Percentiles rank a stretch among this genome's conserved stretches.
Conservation (phyloP, 1,140 invertebrate species). For the Drosophila novamexicana region DNA sequence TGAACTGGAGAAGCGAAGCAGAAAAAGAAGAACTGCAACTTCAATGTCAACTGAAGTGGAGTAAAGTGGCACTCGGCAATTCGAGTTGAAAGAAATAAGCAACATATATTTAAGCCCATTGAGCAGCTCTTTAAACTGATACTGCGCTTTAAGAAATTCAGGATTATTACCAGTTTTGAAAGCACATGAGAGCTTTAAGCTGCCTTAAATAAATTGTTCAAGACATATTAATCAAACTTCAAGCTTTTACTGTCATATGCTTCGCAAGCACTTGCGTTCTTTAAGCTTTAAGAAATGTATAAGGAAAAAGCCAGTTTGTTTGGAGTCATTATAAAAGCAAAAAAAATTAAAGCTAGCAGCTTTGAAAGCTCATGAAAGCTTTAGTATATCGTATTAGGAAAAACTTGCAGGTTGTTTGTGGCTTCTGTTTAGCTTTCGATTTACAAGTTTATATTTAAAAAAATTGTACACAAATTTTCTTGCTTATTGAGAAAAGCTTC, state of each 20-base stretch:
- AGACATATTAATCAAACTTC: neutral
- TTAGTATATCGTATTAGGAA: neutral
- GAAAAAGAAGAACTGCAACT: constrained; percentile 33
- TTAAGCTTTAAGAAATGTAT: no score
- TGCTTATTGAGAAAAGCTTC: neutral
- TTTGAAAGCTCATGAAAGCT: constrained; percentile 2
- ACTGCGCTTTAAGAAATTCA: neutral
- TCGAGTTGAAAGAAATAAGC: neutral
- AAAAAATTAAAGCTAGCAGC: neutral
- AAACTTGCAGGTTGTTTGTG: no score
- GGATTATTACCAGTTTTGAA: neutral
- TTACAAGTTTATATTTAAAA: no score
- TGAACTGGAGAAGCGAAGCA: constrained; percentile 34
- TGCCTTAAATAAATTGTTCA: neutral
- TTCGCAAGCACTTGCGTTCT: no score
- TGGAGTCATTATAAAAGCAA: no score
- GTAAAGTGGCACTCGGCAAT: constrained; percentile 22
- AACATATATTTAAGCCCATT: neutral
- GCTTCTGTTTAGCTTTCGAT: no score
- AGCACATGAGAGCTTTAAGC: neutral
- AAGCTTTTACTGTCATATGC: no score
- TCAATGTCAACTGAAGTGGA: constrained; percentile 46
- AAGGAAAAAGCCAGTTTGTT: no score
- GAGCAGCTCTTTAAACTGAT: neutral
- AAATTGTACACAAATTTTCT: no score